These are phyloP conservation scores for Ramphastos sulfuratus DNA, from an alignment of 2,113 vertebrate species.

Conservation along the genomic window DNA sequence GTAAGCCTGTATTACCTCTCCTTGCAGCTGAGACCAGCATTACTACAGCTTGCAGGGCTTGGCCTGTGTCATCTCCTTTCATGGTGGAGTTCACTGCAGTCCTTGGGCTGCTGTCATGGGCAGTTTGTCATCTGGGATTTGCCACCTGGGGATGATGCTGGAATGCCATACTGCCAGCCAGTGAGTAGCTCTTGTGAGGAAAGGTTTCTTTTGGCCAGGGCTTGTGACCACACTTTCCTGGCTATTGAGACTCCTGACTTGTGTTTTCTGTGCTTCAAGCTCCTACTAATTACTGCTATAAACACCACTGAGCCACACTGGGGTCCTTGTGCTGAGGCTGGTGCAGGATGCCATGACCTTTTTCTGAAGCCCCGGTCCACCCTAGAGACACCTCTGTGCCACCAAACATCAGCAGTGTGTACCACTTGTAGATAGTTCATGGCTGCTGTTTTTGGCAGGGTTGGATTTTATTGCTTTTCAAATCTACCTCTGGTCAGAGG, in stretches of 20 bases:
- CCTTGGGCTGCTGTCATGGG: fast-evolving
- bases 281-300: neutral
- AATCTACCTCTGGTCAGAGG: neutral
- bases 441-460: neutral
- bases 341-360: neutral
- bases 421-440: neutral
- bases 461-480: neutral
- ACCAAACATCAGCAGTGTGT: fast-evolving
- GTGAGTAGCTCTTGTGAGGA: neutral
- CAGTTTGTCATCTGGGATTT: neutral
- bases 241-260: neutral
- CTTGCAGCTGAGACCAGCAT: neutral
- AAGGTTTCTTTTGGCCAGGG: neutral
- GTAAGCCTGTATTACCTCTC: neutral
- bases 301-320: fast-evolving
- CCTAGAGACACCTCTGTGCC: neutral
- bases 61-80: fast-evolving
- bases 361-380: neutral
- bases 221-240: neutral
- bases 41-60: neutral
- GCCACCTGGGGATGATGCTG: neutral
- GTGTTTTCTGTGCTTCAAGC: neutral
- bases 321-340: fast-evolving
- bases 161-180: fast-evolving
- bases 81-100: fast-evolving